A percentile compares a stretch with the other conserved stretches of the same genome.
phyloP scores from a whole-genome alignment of 1,140 invertebrate genomes.

The Panonychus citri region DNA sequence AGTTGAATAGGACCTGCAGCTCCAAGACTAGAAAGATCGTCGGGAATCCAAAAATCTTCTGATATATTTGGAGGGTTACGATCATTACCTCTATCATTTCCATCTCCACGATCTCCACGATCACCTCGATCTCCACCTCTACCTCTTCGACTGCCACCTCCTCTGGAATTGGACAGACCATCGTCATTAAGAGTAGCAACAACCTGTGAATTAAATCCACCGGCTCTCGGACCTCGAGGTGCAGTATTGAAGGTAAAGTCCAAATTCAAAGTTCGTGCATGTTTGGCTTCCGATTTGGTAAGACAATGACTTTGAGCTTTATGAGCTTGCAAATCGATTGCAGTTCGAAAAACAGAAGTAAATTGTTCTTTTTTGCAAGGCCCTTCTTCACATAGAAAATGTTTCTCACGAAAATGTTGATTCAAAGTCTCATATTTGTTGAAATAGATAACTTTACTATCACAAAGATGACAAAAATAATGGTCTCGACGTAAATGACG shows the following conservation, averaged over 20 bases:
- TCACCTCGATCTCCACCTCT: background rate
- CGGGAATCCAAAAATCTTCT: background rate
- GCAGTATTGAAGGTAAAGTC: slow-evolving; percentile 56
- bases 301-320: slow-evolving; percentile 51
- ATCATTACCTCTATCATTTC: background rate
- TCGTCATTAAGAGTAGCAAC: background rate
- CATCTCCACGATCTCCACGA: background rate
- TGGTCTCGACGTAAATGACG: slow-evolving; percentile 74
- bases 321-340: slow-evolving; percentile 79
- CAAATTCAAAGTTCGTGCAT: slow-evolving; percentile 61
- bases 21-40: background rate
- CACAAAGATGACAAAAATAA: slow-evolving; percentile 84
- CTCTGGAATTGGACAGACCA: too few relatives aligned
- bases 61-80: background rate
- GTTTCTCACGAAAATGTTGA: slow-evolving; percentile 58
- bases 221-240: background rate
- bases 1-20: background rate
- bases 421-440: slow-evolving; percentile 49
- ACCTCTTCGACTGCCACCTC: background rate
- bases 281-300: slow-evolving; percentile 57
- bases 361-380: slow-evolving; percentile 58
- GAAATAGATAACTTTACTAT: slow-evolving; percentile 40
- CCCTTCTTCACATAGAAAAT: slow-evolving; percentile 79
- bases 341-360: slow-evolving; percentile 63
- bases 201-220: background rate